Evolutionary conservation across 2,888 invertebrate species (phyloP).

Genomic region (Cataglyphis rosenhaueri): DNA sequence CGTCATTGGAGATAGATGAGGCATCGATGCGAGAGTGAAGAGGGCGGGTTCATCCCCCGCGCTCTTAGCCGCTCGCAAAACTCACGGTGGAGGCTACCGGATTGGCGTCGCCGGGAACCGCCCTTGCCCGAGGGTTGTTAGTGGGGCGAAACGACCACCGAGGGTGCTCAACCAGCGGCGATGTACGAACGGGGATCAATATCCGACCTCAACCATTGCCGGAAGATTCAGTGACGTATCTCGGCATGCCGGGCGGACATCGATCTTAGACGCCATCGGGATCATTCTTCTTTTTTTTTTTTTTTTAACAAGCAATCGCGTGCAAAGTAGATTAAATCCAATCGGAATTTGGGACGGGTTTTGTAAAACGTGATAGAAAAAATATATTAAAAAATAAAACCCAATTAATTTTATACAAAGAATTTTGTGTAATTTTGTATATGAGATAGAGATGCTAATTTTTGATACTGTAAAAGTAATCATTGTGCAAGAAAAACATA

Average conservation of each 20-base stretch:
- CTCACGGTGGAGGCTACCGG: constrained; percentile 4
- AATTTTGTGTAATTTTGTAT: too few species aligned
- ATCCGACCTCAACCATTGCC: constrained; percentile 59
- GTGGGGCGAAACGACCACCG: constrained; percentile 46
- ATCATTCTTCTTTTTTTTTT: constrained; percentile 24
- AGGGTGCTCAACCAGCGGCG: constrained; percentile 66
- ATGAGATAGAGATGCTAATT: background rate
- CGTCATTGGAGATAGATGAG: constrained; percentile 58
- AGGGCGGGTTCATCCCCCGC: constrained; percentile 57
- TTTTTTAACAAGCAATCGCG: constrained; percentile 9
- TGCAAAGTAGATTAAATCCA: background rate
- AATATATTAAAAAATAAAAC: background rate
- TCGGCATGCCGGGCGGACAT: constrained; percentile 14
- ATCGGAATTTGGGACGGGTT: background rate
- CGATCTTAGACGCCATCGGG: constrained; percentile 22
- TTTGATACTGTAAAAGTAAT: background rate
- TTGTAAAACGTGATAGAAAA: background rate
- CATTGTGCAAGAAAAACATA: background rate
- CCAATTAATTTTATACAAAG: background rate
- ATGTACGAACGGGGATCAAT: constrained; percentile 62
- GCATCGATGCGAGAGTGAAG: constrained; percentile 63
- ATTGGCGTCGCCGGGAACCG: constrained; percentile 64
- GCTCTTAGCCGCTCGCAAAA: constrained; percentile 15
- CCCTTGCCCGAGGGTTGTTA: constrained; percentile 44
- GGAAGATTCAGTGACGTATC: constrained; percentile 68